phyloP scores from a whole-genome alignment of 2,113 vertebrate genomes.

The Lipotes vexillifer region DNA sequence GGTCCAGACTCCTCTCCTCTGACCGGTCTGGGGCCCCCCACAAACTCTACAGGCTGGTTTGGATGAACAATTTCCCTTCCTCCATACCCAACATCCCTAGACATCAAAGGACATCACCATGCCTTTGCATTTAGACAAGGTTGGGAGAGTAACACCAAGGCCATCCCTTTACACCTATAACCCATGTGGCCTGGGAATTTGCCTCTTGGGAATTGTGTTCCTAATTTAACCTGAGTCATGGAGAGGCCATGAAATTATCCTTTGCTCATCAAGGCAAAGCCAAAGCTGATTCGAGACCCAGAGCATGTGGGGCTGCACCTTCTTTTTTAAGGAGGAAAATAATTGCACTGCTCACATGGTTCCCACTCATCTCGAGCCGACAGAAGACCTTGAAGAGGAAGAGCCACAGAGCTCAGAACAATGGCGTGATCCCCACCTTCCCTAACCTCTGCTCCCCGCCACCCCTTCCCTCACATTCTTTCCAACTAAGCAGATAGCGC shows the following conservation, averaged over 20 bases:
- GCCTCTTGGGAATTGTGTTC: background rate
- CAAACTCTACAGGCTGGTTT: background rate
- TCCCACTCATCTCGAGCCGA: background rate
- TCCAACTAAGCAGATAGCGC: background rate
- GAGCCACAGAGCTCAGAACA: background rate
- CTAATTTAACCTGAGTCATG: background rate
- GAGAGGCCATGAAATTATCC: background rate
- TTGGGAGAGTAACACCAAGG: background rate
- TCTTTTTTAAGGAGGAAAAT: background rate
- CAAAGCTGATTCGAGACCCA: background rate
- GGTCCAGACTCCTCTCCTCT: background rate
- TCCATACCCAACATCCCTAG: background rate
- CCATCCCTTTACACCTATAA: background rate
- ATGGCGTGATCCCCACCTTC: background rate
- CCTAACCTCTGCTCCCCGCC: background rate
- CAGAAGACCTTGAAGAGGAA: background rate
- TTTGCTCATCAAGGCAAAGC: background rate
- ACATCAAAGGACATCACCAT: background rate
- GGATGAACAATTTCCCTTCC: background rate
- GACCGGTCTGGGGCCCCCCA: background rate
- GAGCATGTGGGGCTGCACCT: background rate
- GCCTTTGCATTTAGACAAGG: background rate
- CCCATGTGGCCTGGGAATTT: background rate
- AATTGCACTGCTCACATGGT: background rate
- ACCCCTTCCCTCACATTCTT: background rate